Evolutionary conservation across 2,797 vertebrate species (phyloP), one percentile per base, ranked within the genome.

Genomic region (Carduelis carduelis): DNA sequence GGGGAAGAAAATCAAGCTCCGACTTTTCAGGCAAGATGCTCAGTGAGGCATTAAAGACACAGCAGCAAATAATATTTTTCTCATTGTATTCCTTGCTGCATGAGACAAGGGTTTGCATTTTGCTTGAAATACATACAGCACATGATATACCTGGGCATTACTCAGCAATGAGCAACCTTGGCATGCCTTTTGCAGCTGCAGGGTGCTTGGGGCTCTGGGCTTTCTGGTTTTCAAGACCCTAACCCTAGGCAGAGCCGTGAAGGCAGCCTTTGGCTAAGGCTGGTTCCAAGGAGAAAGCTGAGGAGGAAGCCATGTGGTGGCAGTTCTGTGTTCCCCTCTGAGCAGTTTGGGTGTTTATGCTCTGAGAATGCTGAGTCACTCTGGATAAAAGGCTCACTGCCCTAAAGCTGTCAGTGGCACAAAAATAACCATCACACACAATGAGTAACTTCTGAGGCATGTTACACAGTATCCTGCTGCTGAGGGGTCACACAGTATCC

Each of bases 1-100:
- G 60, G 89, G 69, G 91, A 93, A 89, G 80, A 71, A 95, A 97
- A 96, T 87, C 69, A 75, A 91, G 78, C 85, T 94, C 74, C 56
- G 63, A 11, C 90, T 84, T 96, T 87, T 94, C 82, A 84, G 90
- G 65, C 89, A 92, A 87, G 92, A 74, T 70, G 78, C 93, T 89
- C 91, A 76, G 87, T 79, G 64, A 56, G 37, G 68, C 52, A 52
- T 77, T 96, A 87, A 88, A 94, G 88, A 84, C 64, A 89, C 24
- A 41, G 69, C 5, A 89, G 89, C 87, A 93, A 91, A 96, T 61
- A 69, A 76, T 87, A 80, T 60, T 57, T 93, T 72, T 6, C 3
- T 34, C 15, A 3, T 50, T 70, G 35, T 19, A 4, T 86, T 94
- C 39, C 35, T 80, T 74, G 77, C 93, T 83, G 37, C 74, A 47